Evolutionary conservation across 1,140 invertebrate genomes (phyloP), one percentile per base, ranked within the genome.

Genomic region (Drosophila grimshawi): DNA sequence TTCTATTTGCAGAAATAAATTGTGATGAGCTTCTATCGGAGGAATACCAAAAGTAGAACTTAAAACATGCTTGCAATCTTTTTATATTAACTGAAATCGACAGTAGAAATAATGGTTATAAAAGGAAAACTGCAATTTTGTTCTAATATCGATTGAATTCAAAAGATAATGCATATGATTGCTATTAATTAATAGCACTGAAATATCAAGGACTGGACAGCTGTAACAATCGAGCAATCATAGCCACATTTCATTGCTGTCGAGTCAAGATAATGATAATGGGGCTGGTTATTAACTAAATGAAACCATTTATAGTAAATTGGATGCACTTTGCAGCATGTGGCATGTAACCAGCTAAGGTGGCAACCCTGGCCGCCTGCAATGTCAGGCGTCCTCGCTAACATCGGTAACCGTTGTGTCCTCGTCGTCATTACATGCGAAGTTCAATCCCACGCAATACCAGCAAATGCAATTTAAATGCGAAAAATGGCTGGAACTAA

Each of bases 391-490:
- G 46, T 30, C 53, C 49, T 43, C 48, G 11, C 27, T 39, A n/a
- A n/a, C n/a, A n/a, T n/a, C n/a, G 19, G 71, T 62, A 66, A 57
- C 57, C 65, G 73, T 43, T 53, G 30, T 48, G 61, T 65, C 57
- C 56, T 68, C 43, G 72, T 33, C 67, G 43, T 70, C 56, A 76
- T 76, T 78, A 70, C 56, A 76, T 69, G 53, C 72, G 46, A 76
- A 78, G 66, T 64, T 80, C 83, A 71, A 82, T 56, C 76, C 79
- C 82, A 86, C 83, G 83, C 79, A 67, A 76, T 76, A 62, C 62
- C 66, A 56, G 66, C 67, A 69, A 86, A 80, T 89, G 85, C 85
- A 89, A 86, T 86, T 86, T 86, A 86, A 86, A 88, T 86, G 76
- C 80, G 74, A 68, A 55, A 69, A 86, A 86, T 89, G 73, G 80